Evolutionary conservation across 2,797 vertebrate genomes (phyloP).

Genomic region (Pelochelys cantorii): DNA sequence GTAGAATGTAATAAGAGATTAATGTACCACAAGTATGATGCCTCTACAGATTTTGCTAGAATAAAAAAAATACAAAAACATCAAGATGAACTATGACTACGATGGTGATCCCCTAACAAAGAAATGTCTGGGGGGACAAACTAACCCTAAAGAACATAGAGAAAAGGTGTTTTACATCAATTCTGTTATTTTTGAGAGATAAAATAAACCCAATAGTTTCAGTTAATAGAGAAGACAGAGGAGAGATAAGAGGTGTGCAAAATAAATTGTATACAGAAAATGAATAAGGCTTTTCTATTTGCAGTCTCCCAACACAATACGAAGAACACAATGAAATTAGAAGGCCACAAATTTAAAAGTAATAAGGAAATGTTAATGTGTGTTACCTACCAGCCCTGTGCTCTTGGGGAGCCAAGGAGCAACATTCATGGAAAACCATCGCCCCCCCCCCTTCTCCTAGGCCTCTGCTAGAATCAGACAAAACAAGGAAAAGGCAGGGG

Average conservation of each 20-base stretch:
- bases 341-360: background rate
- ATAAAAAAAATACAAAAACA: background rate
- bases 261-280: background rate
- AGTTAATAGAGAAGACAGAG: background rate
- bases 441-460: too few species aligned
- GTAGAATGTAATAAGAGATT: conserved; percentile 68
- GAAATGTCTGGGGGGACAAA: conserved; percentile 26
- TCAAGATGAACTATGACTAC: background rate
- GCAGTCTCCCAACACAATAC: background rate
- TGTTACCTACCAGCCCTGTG: too few species aligned
- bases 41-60: conserved; percentile 23
- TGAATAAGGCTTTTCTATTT: background rate
- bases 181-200: background rate
- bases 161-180: background rate
- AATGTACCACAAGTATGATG: conserved; percentile 47
- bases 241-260: background rate
- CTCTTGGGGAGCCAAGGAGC: too few species aligned
- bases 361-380: background rate
- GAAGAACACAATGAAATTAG: background rate
- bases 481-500: too few species aligned
- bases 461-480: too few species aligned
- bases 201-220: too few species aligned
- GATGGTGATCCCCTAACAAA: conserved; percentile 11
- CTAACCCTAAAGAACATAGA: conserved; percentile 17
- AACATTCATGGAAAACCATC: too few species aligned